phyloP scores from a whole-genome alignment of 2,888 invertebrate genomes.

The Drosophila atripex region DNA sequence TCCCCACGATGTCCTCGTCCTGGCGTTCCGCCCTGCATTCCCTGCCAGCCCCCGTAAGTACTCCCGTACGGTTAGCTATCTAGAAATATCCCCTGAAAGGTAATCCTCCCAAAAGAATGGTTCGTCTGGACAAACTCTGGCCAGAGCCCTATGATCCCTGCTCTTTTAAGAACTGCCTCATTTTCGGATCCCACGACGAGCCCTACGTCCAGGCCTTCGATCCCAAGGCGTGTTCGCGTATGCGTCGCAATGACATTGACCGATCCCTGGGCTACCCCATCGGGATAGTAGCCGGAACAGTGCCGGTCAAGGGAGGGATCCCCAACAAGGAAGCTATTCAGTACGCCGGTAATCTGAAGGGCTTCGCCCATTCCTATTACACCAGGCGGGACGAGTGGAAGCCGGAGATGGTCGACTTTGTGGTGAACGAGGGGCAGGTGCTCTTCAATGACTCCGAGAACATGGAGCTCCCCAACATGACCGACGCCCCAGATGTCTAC shows the following conservation, averaged over 20 bases:
- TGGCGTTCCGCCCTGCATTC: neutral
- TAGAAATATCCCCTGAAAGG: too few relatives aligned
- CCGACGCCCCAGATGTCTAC: slow-evolving; percentile 59
- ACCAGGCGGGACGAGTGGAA: slow-evolving; percentile 78
- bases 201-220: slow-evolving; percentile 51
- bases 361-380: slow-evolving; percentile 77
- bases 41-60: slow-evolving; percentile 12
- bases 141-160: slow-evolving; percentile 51
- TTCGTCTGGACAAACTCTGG: slow-evolving; percentile 19
- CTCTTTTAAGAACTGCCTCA: slow-evolving; percentile 54
- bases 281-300: slow-evolving; percentile 63
- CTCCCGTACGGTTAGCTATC: too few relatives aligned
- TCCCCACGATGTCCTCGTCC: neutral
- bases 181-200: slow-evolving; percentile 65
- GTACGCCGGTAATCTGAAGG: slow-evolving; percentile 75
- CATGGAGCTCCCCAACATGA: slow-evolving; percentile 38
- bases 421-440: slow-evolving; percentile 76
- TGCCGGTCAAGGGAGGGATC: slow-evolving; percentile 41
- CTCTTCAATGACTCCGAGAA: slow-evolving; percentile 62
- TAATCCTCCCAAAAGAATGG: slow-evolving; percentile 1
- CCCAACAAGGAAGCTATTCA: slow-evolving; percentile 57
- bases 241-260: slow-evolving; percentile 42
- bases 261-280: slow-evolving; percentile 66
- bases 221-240: slow-evolving; percentile 46
- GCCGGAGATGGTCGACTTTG: slow-evolving; percentile 68